Percentiles rank a stretch among this genome's conserved stretches.
These are phyloP conservation scores for Callorhinus ursinus DNA, from an alignment of 2,113 vertebrate species.

Conservation along the genomic window DNA sequence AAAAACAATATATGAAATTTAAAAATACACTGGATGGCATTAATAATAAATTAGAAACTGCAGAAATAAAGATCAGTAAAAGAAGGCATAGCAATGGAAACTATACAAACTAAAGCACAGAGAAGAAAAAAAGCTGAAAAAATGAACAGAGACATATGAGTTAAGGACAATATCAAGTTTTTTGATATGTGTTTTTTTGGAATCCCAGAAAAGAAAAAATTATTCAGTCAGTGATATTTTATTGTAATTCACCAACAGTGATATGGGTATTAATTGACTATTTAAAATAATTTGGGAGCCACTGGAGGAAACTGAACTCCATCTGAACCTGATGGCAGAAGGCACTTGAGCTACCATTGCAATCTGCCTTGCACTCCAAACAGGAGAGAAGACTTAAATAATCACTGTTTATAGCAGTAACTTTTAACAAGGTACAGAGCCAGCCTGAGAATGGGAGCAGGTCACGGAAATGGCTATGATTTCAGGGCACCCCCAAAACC, in stretches of 20 bases:
- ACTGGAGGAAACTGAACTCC: conserved; percentile 35
- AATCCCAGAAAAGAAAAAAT: neutral
- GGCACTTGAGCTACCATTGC: neutral
- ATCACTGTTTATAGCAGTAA: neutral
- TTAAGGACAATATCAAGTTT: neutral
- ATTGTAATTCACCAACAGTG: neutral
- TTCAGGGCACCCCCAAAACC: neutral
- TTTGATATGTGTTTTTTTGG: neutral
- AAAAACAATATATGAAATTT: neutral
- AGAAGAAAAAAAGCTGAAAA: neutral
- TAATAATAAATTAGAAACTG: neutral
- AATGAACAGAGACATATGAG: neutral
- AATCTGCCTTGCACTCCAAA: neutral
- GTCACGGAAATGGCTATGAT: neutral
- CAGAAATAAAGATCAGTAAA: neutral
- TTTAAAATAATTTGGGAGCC: conserved; percentile 42
- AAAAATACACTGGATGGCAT: neutral
- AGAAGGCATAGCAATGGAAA: neutral
- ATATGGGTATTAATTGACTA: conserved; percentile 22
- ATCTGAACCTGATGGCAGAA: neutral
- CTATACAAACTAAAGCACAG: neutral
- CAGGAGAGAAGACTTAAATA: neutral
- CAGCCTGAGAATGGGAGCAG: neutral
- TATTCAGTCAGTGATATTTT: conserved; percentile 27
- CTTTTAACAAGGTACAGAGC: neutral